phyloP scores from a whole-genome alignment of 23 tunicate species.

The Oikopleura vanhoeffeni region DNA sequence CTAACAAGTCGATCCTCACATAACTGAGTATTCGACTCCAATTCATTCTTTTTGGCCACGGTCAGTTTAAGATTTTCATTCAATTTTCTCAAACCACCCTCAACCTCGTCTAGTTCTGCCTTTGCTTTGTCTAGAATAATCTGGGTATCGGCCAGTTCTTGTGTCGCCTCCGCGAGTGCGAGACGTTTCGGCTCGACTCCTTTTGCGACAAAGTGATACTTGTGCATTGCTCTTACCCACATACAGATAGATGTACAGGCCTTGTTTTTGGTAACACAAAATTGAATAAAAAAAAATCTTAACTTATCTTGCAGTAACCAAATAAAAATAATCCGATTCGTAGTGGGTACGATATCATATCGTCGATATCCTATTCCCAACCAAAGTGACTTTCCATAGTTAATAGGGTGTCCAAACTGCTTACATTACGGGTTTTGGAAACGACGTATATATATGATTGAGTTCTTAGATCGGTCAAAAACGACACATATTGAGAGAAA shows the following conservation, averaged over 20 bases:
- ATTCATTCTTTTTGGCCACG: conserved; percentile 67
- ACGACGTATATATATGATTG: no score
- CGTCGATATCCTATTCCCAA: no score
- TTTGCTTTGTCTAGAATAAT: conserved; percentile 56
- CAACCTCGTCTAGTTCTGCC: conserved; percentile 67
- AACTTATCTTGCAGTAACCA: no score
- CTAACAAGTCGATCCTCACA: conserved; percentile 81
- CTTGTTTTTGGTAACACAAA: no score
- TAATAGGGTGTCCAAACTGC: no score
- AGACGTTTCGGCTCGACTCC: conserved; percentile 81
- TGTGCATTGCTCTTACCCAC: conserved; percentile 99
- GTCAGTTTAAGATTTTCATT: conserved; percentile 36
- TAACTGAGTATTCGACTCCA: conserved; percentile 53
- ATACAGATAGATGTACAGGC: conserved; percentile 96
- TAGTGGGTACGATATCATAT: no score
- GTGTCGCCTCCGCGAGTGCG: conserved; percentile 66
- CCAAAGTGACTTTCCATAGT: no score
- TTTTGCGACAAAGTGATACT: conserved; percentile 82
- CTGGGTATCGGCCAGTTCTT: conserved; percentile 61
- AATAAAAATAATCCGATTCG: no score
- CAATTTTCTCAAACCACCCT: conserved; percentile 58
- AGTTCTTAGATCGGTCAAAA: no score
- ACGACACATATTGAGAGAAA: no score
- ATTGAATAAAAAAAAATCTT: no score
- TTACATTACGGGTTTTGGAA: no score